Evolutionary conservation across 53 echinoderm and acorn worm genomes (phyloP).

Genomic region (Crossaster papposus): DNA sequence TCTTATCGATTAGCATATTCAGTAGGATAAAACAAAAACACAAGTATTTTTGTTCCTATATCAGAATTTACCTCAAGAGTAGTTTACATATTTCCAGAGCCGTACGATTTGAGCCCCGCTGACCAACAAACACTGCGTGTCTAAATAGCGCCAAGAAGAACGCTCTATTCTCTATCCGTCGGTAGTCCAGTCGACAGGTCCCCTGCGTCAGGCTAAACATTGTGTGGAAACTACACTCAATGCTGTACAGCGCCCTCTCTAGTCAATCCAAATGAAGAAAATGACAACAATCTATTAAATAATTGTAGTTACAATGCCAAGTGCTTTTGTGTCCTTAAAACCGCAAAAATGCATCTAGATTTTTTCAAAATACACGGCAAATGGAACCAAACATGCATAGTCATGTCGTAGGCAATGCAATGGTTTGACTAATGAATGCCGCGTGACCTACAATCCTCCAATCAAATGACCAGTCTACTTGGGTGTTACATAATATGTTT

Average conservation of each 20-base stretch:
- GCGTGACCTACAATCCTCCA: too few relatives aligned
- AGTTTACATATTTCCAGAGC: slow-evolving; percentile 90
- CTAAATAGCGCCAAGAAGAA: slow-evolving; percentile 90
- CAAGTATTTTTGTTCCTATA: too few relatives aligned
- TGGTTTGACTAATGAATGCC: too few relatives aligned
- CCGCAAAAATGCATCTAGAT: too few relatives aligned
- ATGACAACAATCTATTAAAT: not conserved
- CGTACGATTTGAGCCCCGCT: slow-evolving; percentile 93
- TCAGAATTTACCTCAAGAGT: slow-evolving; percentile 72
- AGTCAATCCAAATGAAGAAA: slow-evolving; percentile 28
- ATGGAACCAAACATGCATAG: too few relatives aligned
- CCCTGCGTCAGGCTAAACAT: slow-evolving; percentile 92
- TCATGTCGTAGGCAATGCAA: too few relatives aligned
- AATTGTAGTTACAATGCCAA: too few relatives aligned
- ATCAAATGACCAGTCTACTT: too few relatives aligned
- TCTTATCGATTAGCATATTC: not conserved
- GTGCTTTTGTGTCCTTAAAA: too few relatives aligned
- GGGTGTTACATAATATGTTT: too few relatives aligned
- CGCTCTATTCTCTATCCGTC: slow-evolving; percentile 81
- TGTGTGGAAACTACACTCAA: slow-evolving; percentile 92
- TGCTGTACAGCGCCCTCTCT: slow-evolving; percentile 86
- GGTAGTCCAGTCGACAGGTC: slow-evolving; percentile 82
- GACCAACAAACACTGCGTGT: slow-evolving; percentile 83
- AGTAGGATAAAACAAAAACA: not conserved
- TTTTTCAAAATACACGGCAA: too few relatives aligned